Conservation (phyloP, 2,888 invertebrate species). For the Conus canariensis region DNA sequence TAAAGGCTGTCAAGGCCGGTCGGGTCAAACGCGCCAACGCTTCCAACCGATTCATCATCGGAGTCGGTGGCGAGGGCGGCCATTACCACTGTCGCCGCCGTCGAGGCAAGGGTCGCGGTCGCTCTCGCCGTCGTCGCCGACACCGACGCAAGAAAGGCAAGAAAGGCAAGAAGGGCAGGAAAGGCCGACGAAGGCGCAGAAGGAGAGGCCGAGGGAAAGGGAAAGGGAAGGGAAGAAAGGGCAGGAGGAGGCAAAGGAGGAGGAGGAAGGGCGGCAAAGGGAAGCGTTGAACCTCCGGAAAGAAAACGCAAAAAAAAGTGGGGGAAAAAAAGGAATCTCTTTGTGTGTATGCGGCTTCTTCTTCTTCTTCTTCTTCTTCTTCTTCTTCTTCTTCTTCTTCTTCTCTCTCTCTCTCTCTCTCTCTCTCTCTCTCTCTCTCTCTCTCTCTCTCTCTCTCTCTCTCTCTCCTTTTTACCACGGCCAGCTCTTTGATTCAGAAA, state of each 20-base stretch:
- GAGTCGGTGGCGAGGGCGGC: neutral
- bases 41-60: conserved; percentile 25
- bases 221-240: neutral
- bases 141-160: neutral
- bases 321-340: neutral
- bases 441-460: no score
- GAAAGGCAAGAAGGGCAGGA: neutral
- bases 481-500: no score
- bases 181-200: neutral
- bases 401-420: no score
- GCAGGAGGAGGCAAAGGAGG: neutral
- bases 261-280: neutral
- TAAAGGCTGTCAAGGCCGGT: conserved; percentile 12
- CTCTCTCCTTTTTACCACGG: no score
- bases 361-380: no score
- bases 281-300: neutral
- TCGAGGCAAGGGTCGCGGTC: neutral
- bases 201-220: neutral
- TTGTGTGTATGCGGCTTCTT: no score
- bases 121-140: neutral
- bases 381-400: no score
- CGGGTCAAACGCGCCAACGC: neutral
- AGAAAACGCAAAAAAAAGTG: neutral
- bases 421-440: no score
- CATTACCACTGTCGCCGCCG: neutral